Percentiles rank a stretch among this genome's conserved stretches.
Conservation (phyloP, 2,113 vertebrate genomes). For the Nesospiza acunhae region DNA sequence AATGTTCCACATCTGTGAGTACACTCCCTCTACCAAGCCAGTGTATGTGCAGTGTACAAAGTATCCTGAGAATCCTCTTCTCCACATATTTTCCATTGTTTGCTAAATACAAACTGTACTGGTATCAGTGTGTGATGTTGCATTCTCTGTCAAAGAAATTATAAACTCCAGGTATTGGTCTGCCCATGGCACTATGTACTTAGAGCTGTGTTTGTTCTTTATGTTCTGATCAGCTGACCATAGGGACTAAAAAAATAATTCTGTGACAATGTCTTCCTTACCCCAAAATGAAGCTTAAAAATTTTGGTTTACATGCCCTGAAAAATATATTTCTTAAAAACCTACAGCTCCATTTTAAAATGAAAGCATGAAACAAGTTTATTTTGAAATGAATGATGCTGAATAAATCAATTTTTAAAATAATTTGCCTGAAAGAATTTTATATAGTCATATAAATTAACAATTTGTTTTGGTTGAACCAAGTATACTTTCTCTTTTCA, state of each 20-base stretch:
- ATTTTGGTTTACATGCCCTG: background rate
- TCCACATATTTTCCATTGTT: background rate
- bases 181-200: background rate
- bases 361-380: background rate
- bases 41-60: background rate
- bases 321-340: background rate
- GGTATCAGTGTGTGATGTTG: background rate
- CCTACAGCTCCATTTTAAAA: background rate
- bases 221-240: background rate
- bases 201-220: background rate
- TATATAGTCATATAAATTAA: background rate
- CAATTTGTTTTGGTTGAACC: background rate
- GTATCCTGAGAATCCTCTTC: background rate
- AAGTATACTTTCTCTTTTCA: background rate
- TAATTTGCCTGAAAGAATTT: constrained; percentile 3
- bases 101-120: background rate
- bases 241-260: background rate
- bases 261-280: background rate
- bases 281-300: background rate
- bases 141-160: background rate
- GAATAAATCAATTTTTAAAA: constrained; percentile 1
- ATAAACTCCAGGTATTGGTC: background rate
- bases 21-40: background rate
- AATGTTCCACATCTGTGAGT: background rate
- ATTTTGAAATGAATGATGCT: background rate